Percentiles rank a stretch among this genome's conserved stretches.
phyloP scores from a whole-genome alignment of 2,113 vertebrate species.

The Leiothrix lutea region DNA sequence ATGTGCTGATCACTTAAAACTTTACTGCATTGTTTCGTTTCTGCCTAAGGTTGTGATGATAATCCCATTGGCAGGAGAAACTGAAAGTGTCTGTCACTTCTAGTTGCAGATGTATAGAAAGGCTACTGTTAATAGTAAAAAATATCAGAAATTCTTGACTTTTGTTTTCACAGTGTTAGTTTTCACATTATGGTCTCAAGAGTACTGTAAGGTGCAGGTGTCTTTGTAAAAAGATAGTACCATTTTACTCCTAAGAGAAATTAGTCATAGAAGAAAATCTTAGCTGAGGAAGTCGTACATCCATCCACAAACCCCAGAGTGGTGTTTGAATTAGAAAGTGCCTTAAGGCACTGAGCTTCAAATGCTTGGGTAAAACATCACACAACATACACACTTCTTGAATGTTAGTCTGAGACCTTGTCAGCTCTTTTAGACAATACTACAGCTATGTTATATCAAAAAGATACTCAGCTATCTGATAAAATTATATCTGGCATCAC shows the following conservation, averaged over 20 bases:
- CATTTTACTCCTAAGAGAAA: not conserved
- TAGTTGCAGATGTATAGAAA: not conserved
- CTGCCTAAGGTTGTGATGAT: not conserved
- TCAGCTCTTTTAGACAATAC: not conserved
- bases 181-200: not conserved
- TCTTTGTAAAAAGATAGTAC: not conserved
- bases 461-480: not conserved
- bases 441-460: not conserved
- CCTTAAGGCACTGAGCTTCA: not conserved
- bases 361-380: not conserved
- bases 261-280: conserved; percentile 6
- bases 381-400: not conserved
- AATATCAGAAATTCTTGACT: not conserved
- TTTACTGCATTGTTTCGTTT: not conserved
- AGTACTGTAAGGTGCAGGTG: not conserved
- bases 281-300: not conserved
- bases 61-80: not conserved
- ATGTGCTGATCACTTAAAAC: not conserved
- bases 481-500: not conserved
- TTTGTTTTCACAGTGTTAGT: not conserved
- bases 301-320: not conserved
- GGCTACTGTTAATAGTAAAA: not conserved
- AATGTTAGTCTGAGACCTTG: not conserved
- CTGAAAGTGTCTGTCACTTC: not conserved
- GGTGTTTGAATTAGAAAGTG: not conserved